Evolutionary conservation across 2,113 vertebrate genomes (phyloP).

Genomic region (Oceanites oceanicus): DNA sequence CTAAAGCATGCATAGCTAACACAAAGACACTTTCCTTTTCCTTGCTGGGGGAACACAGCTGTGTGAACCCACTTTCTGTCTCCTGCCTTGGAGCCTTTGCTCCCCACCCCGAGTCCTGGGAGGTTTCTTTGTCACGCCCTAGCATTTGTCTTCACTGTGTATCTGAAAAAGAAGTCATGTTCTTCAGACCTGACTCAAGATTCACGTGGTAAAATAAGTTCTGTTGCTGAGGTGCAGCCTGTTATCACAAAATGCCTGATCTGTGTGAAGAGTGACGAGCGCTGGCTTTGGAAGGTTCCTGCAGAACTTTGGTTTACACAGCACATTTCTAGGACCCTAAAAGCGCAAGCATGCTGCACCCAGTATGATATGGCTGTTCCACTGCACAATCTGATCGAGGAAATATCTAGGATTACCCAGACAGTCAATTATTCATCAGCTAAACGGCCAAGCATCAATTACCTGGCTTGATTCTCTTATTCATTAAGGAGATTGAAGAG

Average conservation of each 20-base stretch:
- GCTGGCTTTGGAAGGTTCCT: background rate
- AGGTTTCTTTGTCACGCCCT: rapidly evolving
- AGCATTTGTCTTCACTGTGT: rapidly evolving
- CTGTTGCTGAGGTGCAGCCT: background rate
- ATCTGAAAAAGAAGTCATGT: background rate
- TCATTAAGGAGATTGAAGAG: conserved; percentile 96
- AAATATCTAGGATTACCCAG: conserved; percentile 88
- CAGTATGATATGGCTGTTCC: conserved; percentile 75
- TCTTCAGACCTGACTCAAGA: background rate
- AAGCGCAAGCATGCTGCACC: background rate
- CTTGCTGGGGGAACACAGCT: background rate
- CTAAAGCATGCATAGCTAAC: no score
- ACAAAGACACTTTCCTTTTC: background rate
- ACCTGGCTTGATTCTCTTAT: conserved; percentile 88
- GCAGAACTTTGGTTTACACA: background rate
- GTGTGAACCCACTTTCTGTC: rapidly evolving
- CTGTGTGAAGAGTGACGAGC: background rate
- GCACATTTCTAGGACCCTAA: conserved; percentile 45
- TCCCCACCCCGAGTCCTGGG: background rate
- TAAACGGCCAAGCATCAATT: conserved; percentile 91
- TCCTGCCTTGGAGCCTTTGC: background rate
- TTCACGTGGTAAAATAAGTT: rapidly evolving
- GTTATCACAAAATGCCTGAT: background rate
- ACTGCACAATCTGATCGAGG: conserved; percentile 84
- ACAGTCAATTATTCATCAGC: conserved; percentile 93